Percentiles rank a stretch among this genome's conserved stretches.
Evolutionary conservation across 2,113 vertebrate species (phyloP).

Genomic region (Lasiurus borealis): DNA sequence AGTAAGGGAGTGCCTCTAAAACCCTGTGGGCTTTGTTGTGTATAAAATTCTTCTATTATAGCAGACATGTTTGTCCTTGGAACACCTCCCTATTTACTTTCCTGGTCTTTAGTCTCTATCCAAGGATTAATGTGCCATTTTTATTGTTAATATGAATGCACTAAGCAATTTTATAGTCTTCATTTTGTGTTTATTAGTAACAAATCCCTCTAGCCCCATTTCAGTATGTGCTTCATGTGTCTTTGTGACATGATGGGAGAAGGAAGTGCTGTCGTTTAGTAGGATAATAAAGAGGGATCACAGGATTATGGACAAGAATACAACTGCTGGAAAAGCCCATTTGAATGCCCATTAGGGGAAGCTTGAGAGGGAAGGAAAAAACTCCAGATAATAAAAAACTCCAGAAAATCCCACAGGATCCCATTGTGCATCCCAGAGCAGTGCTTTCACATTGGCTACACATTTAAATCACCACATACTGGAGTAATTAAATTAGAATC

Average conservation of each 20-base stretch:
- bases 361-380: not conserved
- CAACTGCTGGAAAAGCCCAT: not conserved
- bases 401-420: not conserved
- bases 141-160: not conserved
- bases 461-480: not conserved
- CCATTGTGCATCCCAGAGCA: not conserved
- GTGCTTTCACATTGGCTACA: not conserved
- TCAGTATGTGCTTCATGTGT: not conserved
- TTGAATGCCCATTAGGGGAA: not conserved
- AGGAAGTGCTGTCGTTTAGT: not conserved
- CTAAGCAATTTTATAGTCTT: not conserved
- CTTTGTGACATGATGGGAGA: not conserved
- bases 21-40: not conserved
- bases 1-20: constrained; percentile 41
- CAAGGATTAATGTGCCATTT: not conserved
- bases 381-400: too few species aligned
- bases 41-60: not conserved
- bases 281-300: not conserved
- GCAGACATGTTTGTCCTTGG: not conserved
- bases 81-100: not conserved
- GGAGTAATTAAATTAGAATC: not conserved
- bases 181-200: not conserved
- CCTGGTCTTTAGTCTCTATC: constrained; percentile 11
- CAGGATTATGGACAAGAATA: not conserved
- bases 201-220: not conserved